phyloP scores from a whole-genome alignment of 2,113 vertebrate species.

The Plectropomus leopardus region DNA sequence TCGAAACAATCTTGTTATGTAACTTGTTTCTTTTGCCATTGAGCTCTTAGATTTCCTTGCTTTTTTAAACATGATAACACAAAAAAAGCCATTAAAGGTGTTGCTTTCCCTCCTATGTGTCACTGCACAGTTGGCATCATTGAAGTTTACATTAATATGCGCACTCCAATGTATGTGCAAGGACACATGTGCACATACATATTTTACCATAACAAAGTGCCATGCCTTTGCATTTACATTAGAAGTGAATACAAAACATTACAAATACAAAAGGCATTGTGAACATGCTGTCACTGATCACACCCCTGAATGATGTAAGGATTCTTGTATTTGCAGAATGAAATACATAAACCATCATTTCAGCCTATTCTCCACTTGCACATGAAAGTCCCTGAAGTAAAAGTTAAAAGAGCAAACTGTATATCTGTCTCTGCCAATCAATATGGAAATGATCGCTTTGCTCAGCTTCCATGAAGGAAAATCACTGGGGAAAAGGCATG shows the following conservation, averaged over 20 bases:
- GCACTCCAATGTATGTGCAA: not conserved
- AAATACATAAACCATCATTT: slow-evolving; percentile 25
- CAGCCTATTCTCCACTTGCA: not conserved
- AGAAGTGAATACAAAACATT: not conserved
- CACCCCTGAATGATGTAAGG: not conserved
- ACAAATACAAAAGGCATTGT: not conserved
- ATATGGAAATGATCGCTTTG: slow-evolving; percentile 55
- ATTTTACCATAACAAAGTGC: not conserved
- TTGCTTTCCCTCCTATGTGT: slow-evolving; percentile 12
- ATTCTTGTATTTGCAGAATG: not conserved
- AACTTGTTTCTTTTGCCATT: too few relatives aligned
- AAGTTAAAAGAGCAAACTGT: not conserved
- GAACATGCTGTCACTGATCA: not conserved
- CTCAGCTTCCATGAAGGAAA: slow-evolving; percentile 35
- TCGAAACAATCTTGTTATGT: too few relatives aligned
- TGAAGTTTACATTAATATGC: slow-evolving; percentile 16
- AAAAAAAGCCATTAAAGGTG: not conserved
- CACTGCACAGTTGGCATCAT: slow-evolving; percentile 1
- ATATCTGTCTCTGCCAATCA: slow-evolving; percentile 36
- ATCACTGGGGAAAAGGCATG: slow-evolving; percentile 35
- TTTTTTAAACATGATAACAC: not conserved
- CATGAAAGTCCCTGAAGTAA: slow-evolving; percentile 24
- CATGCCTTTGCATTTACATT: not conserved
- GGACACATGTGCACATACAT: not conserved
- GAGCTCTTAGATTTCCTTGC: too few relatives aligned